These are phyloP conservation scores for Centropristis striata DNA, from an alignment of 2,113 vertebrate genomes.

Conservation along the genomic window DNA sequence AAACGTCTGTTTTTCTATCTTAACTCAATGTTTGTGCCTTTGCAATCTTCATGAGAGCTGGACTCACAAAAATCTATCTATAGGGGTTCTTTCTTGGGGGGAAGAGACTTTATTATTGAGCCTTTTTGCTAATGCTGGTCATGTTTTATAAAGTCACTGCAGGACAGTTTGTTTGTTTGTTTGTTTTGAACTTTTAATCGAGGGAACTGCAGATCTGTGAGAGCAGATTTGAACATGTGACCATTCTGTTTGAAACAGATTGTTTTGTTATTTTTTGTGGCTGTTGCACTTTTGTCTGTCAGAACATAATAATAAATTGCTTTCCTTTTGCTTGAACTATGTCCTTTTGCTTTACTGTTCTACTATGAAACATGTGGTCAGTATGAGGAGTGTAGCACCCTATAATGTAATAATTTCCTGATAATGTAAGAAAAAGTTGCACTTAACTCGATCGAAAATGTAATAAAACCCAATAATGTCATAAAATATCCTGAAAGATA, in stretches of 20 bases:
- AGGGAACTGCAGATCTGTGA: slow-evolving; percentile 47
- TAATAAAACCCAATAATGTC: too few species aligned
- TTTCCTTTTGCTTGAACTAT: slow-evolving; percentile 65
- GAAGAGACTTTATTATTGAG: slow-evolving; percentile 47
- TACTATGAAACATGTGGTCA: neutral
- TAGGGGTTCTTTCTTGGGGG: slow-evolving; percentile 42
- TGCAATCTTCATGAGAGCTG: slow-evolving; percentile 87
- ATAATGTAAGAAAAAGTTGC: too few species aligned
- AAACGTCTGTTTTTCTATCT: slow-evolving; percentile 47
- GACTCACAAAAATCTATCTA: slow-evolving; percentile 85
- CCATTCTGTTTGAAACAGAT: slow-evolving; percentile 81
- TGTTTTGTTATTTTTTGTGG: slow-evolving; percentile 56
- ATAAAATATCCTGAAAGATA: too few species aligned
- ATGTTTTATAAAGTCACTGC: slow-evolving; percentile 85
- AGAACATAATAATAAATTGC: slow-evolving; percentile 83
- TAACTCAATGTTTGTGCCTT: slow-evolving; percentile 45
- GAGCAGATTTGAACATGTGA: slow-evolving; percentile 35
- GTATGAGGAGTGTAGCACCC: neutral
- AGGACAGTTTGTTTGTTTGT: slow-evolving; percentile 85
- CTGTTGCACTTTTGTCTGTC: slow-evolving; percentile 77
- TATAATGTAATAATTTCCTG: too few species aligned
- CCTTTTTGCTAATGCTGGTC: slow-evolving; percentile 83
- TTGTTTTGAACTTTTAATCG: slow-evolving; percentile 50
- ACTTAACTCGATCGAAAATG: too few species aligned
- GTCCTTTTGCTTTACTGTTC: slow-evolving; percentile 19